Evolutionary conservation across 2,113 vertebrate genomes (phyloP), one percentile per base, ranked within the genome.

Genomic region (Antigone vipio): DNA sequence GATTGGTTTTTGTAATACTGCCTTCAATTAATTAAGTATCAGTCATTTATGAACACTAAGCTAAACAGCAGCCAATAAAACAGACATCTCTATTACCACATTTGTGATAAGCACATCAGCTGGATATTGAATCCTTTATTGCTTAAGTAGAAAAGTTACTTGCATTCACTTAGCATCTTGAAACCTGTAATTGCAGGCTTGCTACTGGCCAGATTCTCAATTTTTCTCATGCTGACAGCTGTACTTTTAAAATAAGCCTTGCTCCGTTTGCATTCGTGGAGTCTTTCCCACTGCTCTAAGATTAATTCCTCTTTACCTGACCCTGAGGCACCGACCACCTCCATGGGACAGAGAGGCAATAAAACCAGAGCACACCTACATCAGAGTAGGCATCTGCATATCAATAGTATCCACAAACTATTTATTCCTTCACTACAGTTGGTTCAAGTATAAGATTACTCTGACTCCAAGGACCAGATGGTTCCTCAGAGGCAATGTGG

Each of bases 11-110:
- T 86, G 73, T 91, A 95, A 85, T 62, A 38, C 45, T 38, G 26
- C 58, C 21, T 93, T 87, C 84, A 82, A 87, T 95, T 96, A 95
- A 92, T 94, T 96, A 93, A 82, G 12, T 85, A 85, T 72, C 81
- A 95, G n/a, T 69, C 84, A 47, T 79, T 97, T 95, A 95, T 92
- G 81, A 93, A 62, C 23, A 42, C 58, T 71, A 69, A 32, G 38
- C 6, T 3, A 95, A 95, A 95, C 29, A 77, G 62, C 67, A 92
- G 50, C 66, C 84, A 76, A 79, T 85, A 95, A 92, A 91, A 15
- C 53, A 73, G 77, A 53, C 52, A 50, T 87, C 67, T 92, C 58
- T 73, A 50, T 89, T 91, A 85, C 45, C 38, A 60, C 62, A 78
- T 55, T 93, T 59, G 32, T 69, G 81, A 76, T 72, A 89, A 92